Percentiles rank a stretch among this genome's conserved stretches.
Evolutionary conservation across 1,140 invertebrate genomes (phyloP).

Genomic region (Lepidurus apus): DNA sequence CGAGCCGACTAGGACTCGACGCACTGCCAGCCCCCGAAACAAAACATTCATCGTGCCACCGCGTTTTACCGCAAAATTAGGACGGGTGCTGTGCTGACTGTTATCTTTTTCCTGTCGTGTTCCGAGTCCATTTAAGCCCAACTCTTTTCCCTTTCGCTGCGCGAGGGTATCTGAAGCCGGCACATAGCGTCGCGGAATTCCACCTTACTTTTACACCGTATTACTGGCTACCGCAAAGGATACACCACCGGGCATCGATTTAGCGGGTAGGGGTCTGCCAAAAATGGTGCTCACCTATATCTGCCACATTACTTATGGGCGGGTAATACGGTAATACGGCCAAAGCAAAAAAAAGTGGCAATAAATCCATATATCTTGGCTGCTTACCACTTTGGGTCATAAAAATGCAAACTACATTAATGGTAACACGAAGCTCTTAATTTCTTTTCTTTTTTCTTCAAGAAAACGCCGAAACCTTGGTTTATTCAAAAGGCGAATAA

Average conservation of each 20-base stretch:
- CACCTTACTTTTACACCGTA: not conserved
- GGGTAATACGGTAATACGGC: not conserved
- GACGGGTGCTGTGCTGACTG: not conserved
- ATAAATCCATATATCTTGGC: not conserved
- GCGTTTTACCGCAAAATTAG: constrained; percentile 19
- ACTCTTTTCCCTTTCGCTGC: not conserved
- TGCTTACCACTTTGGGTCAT: not conserved
- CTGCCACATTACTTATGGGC: constrained; percentile 7
- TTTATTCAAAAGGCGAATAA: too few species aligned
- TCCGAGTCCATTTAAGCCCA: not conserved
- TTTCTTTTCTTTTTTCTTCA: not conserved
- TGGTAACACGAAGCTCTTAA: not conserved
- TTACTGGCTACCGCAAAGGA: not conserved
- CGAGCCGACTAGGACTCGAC: not conserved
- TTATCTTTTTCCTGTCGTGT: not conserved
- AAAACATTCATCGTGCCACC: constrained; percentile 14
- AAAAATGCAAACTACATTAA: not conserved
- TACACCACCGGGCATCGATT: not conserved
- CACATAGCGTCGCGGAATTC: not conserved
- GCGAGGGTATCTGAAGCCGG: not conserved
- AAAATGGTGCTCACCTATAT: not conserved
- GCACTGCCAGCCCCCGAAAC: not conserved
- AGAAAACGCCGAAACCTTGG: not conserved
- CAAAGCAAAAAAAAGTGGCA: not conserved
- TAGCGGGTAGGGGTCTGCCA: not conserved